Percentiles rank a stretch among this genome's conserved stretches.
phyloP scores from a whole-genome alignment of 2,113 vertebrate genomes.

The Eulemur rufifrons region DNA sequence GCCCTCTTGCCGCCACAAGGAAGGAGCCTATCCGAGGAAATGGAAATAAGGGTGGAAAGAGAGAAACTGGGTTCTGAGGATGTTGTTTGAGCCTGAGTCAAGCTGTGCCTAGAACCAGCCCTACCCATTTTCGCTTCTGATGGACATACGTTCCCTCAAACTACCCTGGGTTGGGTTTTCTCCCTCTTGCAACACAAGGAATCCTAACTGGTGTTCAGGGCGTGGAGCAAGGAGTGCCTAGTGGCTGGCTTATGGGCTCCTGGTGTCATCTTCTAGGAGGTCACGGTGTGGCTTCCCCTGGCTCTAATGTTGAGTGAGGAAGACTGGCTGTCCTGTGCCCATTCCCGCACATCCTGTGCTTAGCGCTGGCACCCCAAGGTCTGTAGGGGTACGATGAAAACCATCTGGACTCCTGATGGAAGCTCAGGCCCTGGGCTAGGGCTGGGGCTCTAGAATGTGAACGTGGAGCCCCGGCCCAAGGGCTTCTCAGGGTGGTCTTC shows the following conservation, averaged over 20 bases:
- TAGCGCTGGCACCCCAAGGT: background rate
- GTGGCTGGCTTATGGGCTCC: background rate
- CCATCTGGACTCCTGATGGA: slow-evolving; percentile 42
- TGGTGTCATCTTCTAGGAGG: background rate
- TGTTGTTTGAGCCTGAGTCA: background rate
- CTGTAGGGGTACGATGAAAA: slow-evolving; percentile 40
- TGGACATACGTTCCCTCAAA: background rate
- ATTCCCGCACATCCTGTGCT: background rate
- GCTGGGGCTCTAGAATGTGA: background rate
- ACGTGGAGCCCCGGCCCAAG: background rate
- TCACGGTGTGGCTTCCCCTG: background rate
- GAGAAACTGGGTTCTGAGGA: background rate
- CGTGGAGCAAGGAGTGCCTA: background rate
- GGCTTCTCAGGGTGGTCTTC: background rate
- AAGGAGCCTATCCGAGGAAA: background rate
- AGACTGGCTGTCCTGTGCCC: background rate
- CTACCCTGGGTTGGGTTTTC: background rate
- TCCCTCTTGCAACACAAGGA: background rate
- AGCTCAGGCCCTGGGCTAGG: background rate
- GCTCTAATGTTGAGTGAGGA: background rate
- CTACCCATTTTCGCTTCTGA: background rate
- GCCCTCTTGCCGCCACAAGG: background rate
- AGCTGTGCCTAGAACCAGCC: background rate
- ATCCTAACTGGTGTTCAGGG: background rate
- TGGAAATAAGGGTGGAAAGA: background rate